Percentiles rank a stretch among this genome's conserved stretches.
phyloP scores from a whole-genome alignment of 2,113 vertebrate species.

The Gila orcuttii region DNA sequence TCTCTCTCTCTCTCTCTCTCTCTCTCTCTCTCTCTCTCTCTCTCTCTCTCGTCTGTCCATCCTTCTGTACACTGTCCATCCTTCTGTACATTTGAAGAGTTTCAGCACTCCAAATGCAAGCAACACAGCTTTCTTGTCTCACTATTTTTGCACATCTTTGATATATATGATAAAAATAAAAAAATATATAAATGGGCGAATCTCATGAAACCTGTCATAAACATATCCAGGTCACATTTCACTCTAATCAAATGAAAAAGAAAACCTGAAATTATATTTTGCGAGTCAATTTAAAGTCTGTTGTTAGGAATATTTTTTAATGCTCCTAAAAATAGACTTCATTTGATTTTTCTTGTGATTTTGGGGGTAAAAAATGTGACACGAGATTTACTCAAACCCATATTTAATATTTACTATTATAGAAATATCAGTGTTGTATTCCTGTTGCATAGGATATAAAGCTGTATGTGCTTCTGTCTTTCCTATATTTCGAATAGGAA shows the following conservation, averaged over 20 bases:
- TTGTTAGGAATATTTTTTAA: neutral
- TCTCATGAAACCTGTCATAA: neutral
- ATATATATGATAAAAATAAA: neutral
- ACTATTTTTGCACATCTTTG: slow-evolving; percentile 29
- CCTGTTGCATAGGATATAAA: neutral
- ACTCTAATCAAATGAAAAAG: neutral
- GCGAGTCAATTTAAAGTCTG: neutral
- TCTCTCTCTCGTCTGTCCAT: neutral
- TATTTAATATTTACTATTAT: neutral
- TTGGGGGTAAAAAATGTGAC: neutral
- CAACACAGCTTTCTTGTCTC: neutral
- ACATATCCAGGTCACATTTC: neutral
- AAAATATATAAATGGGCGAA: neutral
- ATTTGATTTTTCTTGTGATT: neutral
- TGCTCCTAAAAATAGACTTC: neutral
- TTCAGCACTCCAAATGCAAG: neutral
- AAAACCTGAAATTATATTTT: neutral
- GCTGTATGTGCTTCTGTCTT: neutral
- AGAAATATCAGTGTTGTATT: neutral
- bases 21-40: neutral
- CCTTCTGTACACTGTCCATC: neutral
- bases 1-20: slow-evolving; percentile 22
- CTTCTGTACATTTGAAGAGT: neutral
- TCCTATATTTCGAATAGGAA: slow-evolving; percentile 1
- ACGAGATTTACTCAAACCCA: neutral